These are phyloP conservation scores for Branchinecta lindahli DNA, from an alignment of 1,140 invertebrate genomes.

Conservation along the genomic window DNA sequence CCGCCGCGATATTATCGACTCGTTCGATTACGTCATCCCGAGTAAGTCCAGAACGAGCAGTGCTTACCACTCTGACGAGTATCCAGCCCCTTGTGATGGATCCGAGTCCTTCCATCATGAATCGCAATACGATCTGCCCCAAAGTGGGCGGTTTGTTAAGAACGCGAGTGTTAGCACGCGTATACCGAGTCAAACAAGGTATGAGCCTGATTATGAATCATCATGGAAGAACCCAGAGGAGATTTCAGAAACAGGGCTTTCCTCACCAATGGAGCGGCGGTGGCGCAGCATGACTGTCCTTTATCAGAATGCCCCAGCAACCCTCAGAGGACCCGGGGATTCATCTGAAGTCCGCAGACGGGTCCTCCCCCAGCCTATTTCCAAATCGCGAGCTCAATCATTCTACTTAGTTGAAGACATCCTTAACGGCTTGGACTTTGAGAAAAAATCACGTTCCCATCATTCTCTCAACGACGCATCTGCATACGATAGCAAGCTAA, in stretches of 20 bases:
- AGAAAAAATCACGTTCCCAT: not conserved
- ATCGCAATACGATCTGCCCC: not conserved
- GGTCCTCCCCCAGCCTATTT: not conserved
- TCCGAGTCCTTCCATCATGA: not conserved
- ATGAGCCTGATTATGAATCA: not conserved
- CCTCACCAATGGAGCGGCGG: not conserved
- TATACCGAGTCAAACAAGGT: not conserved
- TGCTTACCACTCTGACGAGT: not conserved
- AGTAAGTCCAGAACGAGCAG: not conserved
- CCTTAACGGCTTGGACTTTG: not conserved
- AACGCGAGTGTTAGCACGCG: not conserved
- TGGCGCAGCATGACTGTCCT: not conserved
- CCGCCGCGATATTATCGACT: not conserved
- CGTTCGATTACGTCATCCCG: not conserved
- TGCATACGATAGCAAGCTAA: not conserved
- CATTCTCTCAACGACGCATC: not conserved
- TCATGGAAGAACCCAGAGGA: not conserved
- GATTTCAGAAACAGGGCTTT: not conserved
- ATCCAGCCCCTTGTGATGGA: not conserved
- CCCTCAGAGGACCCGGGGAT: not conserved
- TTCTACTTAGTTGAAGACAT: constrained; percentile 10
- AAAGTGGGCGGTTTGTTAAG: too few relatives aligned
- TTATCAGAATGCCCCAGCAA: not conserved
- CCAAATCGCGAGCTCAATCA: not conserved
- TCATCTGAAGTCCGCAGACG: not conserved